Evolutionary conservation across 2,888 invertebrate species (phyloP), one percentile per base, ranked within the genome.

Genomic region (Tridacna gigas): DNA sequence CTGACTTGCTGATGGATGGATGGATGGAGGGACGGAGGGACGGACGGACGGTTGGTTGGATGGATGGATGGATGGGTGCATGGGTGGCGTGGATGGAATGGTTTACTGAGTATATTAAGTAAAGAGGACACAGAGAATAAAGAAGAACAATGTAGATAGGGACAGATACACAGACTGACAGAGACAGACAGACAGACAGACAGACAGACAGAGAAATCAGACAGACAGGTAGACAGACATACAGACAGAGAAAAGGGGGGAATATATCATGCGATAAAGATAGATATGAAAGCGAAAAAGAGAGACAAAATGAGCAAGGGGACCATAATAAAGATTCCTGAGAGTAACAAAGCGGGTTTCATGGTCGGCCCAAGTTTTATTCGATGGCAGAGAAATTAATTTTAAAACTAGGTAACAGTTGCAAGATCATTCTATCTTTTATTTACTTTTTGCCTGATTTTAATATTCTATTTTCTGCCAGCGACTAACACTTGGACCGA

Each of bases 61-160:
- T 61, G 61, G n/a, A 61, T 61, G 61, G n/a, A 61, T 20, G 18
- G 61, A 20, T 61, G n/a, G n/a, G n/a, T n/a, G n/a, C n/a, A n/a
- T n/a, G n/a, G 60, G 60, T n/a, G 18, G 18, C n/a, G 22, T 15
- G 9, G 60, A 60, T 5, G 18, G 60, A 60, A 60, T 60, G 60
- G 60, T 7, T 51, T n/a, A n/a, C n/a, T n/a, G n/a, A n/a, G n/a
- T 37, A 7, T 37, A 37, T 37, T 7, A 37, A 4, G 37, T 2
- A 37, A 37, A 37, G 37, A 37, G 37, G 37, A 37, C 37, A 37
- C 3, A 37, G 37, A 37, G 37, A 4, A 37, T 4, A 37, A 7
- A 37, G 37, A 37, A 37, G 3, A 37, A 37, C 2, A 4, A 7
- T 37, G 37, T 37, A 37, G 5, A 37, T 7, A 37, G 37, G 5